Conservation (phyloP, 2,113 vertebrate species). For the human (Homo sapiens) region DNA sequence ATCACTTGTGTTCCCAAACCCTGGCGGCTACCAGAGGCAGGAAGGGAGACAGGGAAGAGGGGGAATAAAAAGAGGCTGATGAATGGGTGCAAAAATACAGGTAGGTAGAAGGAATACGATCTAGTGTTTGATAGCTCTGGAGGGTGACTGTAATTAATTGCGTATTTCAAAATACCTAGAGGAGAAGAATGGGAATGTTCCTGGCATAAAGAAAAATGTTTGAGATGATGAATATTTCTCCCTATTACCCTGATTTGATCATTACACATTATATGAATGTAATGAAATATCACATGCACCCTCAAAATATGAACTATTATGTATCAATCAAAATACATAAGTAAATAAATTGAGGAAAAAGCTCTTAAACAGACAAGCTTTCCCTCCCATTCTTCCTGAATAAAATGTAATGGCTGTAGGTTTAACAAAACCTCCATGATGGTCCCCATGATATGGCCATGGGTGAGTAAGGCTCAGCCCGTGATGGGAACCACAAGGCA, state of each 20-base stretch:
- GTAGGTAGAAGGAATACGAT: background rate
- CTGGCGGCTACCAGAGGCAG: background rate
- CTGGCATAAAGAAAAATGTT: background rate
- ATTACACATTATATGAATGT: background rate
- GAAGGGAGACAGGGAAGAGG: background rate
- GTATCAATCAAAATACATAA: background rate
- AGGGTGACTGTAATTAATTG: background rate
- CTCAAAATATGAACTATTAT: background rate
- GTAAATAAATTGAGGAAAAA: background rate
- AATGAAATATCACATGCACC: background rate
- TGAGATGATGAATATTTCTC: background rate
- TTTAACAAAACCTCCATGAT: background rate
- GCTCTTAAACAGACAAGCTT: background rate
- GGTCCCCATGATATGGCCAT: background rate
- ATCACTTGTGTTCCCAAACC: no score
- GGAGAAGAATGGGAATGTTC: background rate
- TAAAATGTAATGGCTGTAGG: background rate
- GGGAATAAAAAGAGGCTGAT: background rate
- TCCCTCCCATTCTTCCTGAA: background rate
- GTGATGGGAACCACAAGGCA: background rate
- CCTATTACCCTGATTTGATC: background rate
- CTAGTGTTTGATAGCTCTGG: background rate
- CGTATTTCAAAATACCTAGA: background rate
- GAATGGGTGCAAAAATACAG: background rate
- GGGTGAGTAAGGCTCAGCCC: background rate